Evolutionary conservation across 1,140 invertebrate genomes (phyloP), one percentile per base, ranked within the genome.

Genomic region (Rhizoglyphus robini): DNA sequence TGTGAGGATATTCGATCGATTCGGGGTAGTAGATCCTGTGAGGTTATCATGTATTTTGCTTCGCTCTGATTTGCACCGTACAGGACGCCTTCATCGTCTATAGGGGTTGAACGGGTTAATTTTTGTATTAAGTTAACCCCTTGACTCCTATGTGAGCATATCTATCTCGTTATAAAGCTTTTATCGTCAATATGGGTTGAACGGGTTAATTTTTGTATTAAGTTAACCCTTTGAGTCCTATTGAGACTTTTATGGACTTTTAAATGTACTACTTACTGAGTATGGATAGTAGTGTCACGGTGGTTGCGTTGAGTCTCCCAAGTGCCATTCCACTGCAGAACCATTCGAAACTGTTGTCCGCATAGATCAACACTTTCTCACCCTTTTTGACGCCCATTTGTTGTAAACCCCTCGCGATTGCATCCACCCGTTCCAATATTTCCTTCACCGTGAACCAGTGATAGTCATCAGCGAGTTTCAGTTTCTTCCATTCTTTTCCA

Each of bases 61-160:
- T 96, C 90, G 3, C 93, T 96, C 79, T 98, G 91, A 75, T 94
- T 96, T 69, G 97, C 87, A 46, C 88, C 94, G 74, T 96, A 92
- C 0, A 88, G 84, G 54, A 99, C 87, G 3, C 92, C 95, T 5
- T 98, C 94, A 70, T 96, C 90, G 3, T 94, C 94, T 11, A 32
- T 27, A 32, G 8, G 23, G 5, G 23, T 27, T 8, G 51, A 54
- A 11, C 31, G 20, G 20, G 8, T 54, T 54, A 27, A 54, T 27
- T 27, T 11, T 8, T 54, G 18, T n/a, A n/a, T n/a, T n/a, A n/a
- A n/a, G n/a, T n/a, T n/a, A n/a, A n/a, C n/a, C n/a, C n/a, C n/a
- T n/a, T n/a, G n/a, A n/a, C n/a, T n/a, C n/a, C n/a, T n/a, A n/a
- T n/a, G n/a, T n/a, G n/a, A n/a, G n/a, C n/a, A n/a, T n/a, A n/a